Conservation (phyloP, 2,888 invertebrate species). For the Agrypnus murinus region DNA sequence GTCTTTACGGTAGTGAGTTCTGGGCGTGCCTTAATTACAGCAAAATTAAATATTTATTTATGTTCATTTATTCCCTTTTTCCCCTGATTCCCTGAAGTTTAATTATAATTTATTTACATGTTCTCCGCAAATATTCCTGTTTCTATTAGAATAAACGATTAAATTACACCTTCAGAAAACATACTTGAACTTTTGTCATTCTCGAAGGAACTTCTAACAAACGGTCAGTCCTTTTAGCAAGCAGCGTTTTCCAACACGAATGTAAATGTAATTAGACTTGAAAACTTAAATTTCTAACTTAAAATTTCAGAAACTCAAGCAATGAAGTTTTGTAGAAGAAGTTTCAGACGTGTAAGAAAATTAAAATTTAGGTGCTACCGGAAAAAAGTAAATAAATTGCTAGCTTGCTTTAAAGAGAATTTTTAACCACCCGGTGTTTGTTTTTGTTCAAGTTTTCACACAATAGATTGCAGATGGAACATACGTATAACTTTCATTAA, state of each 20-base stretch:
- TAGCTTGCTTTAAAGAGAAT: constrained; percentile 16
- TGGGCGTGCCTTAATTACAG: too few species aligned
- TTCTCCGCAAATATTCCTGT: too few species aligned
- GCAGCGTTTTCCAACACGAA: constrained; percentile 3
- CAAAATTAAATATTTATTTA: too few species aligned
- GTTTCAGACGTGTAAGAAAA: constrained; percentile 22
- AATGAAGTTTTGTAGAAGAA: constrained; percentile 4
- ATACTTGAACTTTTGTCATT: too few species aligned
- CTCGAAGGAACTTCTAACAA: neutral
- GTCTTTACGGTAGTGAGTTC: too few species aligned
- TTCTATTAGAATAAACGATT: too few species aligned
- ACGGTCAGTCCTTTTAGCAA: constrained; percentile 3
- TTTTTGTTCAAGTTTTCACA: constrained; percentile 8
- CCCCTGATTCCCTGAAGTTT: too few species aligned
- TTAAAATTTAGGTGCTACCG: constrained; percentile 26
- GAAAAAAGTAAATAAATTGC: constrained; percentile 25
- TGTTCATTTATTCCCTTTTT: too few species aligned
- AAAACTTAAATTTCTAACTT: constrained; percentile 8
- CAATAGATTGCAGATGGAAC: too few species aligned
- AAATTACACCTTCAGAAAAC: too few species aligned
- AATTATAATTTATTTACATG: too few species aligned
- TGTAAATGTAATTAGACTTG: constrained; percentile 26
- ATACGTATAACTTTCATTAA: too few species aligned
- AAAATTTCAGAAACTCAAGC: constrained; percentile 8
- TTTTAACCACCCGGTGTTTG: constrained; percentile 12